A percentile compares a stretch with the other conserved stretches of the same genome.
Evolutionary conservation across 1,140 invertebrate species (phyloP).

Genomic region (Drosophila fuyamai): DNA sequence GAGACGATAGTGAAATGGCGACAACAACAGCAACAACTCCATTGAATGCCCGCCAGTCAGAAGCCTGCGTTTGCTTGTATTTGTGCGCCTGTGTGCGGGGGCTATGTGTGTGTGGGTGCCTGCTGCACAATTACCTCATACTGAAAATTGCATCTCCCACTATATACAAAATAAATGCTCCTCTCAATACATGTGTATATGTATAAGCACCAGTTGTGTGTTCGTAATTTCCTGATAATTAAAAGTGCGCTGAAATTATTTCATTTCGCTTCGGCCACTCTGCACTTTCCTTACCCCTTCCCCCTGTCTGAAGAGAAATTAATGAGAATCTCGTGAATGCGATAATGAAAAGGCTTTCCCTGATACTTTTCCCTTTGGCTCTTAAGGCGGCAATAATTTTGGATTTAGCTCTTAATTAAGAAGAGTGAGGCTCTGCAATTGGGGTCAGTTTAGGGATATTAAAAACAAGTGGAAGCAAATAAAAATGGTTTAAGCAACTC

Average conservation of each 20-base stretch:
- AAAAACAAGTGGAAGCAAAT: neutral
- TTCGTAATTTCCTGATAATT: constrained; percentile 69
- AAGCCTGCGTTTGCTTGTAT: constrained; percentile 67
- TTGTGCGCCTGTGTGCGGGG: constrained; percentile 65
- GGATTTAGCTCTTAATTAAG: constrained; percentile 57
- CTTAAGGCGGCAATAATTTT: constrained; percentile 12
- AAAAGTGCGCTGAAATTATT: constrained; percentile 64
- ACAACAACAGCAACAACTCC: constrained; percentile 51
- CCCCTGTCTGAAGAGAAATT: constrained; percentile 28
- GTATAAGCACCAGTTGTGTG: constrained; percentile 15
- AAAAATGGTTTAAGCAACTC: too few species aligned
- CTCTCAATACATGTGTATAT: constrained; percentile 2
- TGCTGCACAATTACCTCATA: constrained; percentile 77
- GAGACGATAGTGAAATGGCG: constrained; percentile 65
- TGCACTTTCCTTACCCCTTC: neutral
- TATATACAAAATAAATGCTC: constrained; percentile 28
- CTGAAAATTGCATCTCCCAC: constrained; percentile 63
- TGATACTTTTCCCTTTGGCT: constrained; percentile 13
- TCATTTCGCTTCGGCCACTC: constrained; percentile 34
- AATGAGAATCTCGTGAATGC: constrained; percentile 58
- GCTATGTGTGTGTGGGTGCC: constrained; percentile 7
- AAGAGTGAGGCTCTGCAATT: constrained; percentile 16
- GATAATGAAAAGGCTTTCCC: constrained; percentile 62
- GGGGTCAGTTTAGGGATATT: constrained; percentile 32
- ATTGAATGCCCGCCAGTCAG: constrained; percentile 81